Conservation (phyloP, 2,113 vertebrate genomes). For the Dasyornis broadbenti region DNA sequence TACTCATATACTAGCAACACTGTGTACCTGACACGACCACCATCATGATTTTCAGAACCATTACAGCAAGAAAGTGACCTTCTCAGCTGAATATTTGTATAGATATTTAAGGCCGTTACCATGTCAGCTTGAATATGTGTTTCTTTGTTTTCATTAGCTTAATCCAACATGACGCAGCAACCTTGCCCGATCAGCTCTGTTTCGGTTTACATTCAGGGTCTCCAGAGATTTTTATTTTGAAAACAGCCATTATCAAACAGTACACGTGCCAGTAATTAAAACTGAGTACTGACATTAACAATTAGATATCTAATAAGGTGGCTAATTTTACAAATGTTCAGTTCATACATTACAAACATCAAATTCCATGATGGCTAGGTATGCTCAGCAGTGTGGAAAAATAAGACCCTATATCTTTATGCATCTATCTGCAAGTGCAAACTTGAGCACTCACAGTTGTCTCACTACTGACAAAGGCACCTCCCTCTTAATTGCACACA, state of each 20-base stretch:
- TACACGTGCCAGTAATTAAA: background rate
- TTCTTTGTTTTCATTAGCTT: background rate
- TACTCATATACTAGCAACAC: background rate
- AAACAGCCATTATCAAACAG: background rate
- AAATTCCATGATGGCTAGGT: background rate
- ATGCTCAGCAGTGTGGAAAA: background rate
- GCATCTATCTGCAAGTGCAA: background rate
- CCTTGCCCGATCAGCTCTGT: background rate
- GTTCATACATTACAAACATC: background rate
- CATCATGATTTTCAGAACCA: rapidly evolving
- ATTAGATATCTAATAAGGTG: background rate
- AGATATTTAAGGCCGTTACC: background rate
- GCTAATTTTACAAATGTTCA: background rate
- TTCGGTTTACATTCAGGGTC: background rate
- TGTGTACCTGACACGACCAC: background rate
- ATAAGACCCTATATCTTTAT: background rate
- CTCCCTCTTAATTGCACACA: background rate
- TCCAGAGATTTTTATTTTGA: background rate
- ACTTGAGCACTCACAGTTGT: background rate
- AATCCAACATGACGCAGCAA: background rate
- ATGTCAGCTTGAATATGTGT: background rate
- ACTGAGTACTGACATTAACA: background rate
- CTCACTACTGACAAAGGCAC: background rate
- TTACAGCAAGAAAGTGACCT: background rate
- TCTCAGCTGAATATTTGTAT: background rate